phyloP scores from a whole-genome alignment of 2,797 vertebrate genomes.

The Etheostoma nigrum region DNA sequence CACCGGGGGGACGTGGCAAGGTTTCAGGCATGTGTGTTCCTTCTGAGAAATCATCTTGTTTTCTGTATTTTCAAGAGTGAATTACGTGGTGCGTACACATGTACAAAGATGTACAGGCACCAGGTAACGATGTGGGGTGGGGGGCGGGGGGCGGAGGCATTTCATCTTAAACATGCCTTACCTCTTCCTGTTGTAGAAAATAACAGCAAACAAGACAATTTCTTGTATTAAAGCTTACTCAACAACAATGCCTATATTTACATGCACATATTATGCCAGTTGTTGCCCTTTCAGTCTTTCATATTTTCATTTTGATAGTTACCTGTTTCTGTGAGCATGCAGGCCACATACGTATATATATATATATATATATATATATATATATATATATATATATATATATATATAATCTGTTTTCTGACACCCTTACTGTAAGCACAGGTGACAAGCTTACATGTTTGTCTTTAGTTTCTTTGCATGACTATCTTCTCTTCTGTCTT shows the following conservation, averaged over 20 bases:
- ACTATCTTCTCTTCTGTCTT: slow-evolving; percentile 16
- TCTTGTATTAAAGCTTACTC: neutral
- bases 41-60: neutral
- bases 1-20: slow-evolving; percentile 83
- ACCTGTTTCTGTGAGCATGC: slow-evolving; percentile 16
- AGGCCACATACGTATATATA: no score
- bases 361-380: no score
- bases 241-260: no score
- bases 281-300: neutral
- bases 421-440: slow-evolving; percentile 65
- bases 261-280: no score
- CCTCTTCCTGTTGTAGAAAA: no score
- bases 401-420: slow-evolving; percentile 71
- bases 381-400: no score
- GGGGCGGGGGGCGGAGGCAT: no score
- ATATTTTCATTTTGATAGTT: neutral
- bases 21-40: slow-evolving; percentile 82
- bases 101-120: no score
- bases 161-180: no score
- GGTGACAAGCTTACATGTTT: slow-evolving; percentile 80
- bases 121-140: no score
- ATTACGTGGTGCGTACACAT: no score
- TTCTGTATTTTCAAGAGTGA: no score
- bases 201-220: neutral
- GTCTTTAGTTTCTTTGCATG: slow-evolving; percentile 62